These are phyloP conservation scores for Platycheirus rosarum DNA, from an alignment of 2,888 invertebrate species.

Conservation along the genomic window DNA sequence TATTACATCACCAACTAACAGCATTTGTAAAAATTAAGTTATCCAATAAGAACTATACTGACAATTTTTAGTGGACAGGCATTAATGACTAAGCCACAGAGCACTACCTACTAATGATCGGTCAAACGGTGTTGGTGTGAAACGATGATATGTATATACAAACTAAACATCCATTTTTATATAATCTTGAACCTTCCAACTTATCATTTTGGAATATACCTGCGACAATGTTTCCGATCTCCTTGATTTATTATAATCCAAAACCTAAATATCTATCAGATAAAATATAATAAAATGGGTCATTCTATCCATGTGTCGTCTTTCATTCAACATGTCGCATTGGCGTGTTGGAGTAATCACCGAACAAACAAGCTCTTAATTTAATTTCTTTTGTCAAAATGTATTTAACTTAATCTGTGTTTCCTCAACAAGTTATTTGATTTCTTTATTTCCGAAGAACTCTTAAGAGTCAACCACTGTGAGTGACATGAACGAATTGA, in stretches of 20 bases:
- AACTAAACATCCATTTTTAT: no score
- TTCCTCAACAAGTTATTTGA: conserved; percentile 9
- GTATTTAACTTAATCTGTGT: conserved; percentile 30
- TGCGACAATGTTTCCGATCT: neutral
- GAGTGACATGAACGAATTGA: no score
- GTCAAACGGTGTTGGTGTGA: no score
- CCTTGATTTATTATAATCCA: neutral
- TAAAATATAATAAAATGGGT: conserved; percentile 26
- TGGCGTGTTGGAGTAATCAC: conserved; percentile 15
- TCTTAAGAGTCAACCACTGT: no score
- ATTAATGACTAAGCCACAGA: no score
- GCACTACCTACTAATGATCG: no score
- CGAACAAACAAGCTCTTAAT: conserved; percentile 32
- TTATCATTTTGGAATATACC: neutral
- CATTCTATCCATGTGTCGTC: neutral
- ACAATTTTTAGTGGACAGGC: no score
- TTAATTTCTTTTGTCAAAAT: conserved; percentile 13
- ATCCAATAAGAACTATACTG: no score
- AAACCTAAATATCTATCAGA: conserved; percentile 3
- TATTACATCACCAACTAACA: no score
- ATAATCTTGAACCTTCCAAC: no score
- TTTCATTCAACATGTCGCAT: conserved; percentile 9
- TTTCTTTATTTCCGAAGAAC: neutral
- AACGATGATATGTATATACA: no score
- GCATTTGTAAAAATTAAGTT: no score